phyloP scores from a whole-genome alignment of 2,888 invertebrate genomes.

The Agonopterix arenella region DNA sequence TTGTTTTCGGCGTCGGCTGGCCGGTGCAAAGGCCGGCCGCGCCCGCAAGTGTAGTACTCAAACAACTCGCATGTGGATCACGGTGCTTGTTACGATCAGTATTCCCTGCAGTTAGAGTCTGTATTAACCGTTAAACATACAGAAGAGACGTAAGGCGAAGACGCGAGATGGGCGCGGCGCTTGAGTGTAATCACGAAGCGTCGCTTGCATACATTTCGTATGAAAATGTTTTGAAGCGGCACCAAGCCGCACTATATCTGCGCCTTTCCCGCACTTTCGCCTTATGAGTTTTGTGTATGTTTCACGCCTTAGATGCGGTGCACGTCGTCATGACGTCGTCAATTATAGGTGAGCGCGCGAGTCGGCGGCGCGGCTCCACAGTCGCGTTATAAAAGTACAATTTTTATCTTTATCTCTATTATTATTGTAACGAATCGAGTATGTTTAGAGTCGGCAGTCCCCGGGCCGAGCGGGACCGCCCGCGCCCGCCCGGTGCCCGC shows the following conservation, averaged over 20 bases:
- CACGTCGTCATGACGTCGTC: no score
- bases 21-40: slow-evolving; percentile 17
- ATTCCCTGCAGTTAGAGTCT: background rate
- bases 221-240: no score
- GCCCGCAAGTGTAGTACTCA: slow-evolving; percentile 33
- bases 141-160: no score
- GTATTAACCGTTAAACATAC: background rate
- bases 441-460: slow-evolving; percentile 1
- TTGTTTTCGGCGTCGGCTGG: slow-evolving; percentile 26
- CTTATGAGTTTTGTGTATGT: no score
- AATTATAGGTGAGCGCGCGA: no score
- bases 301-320: no score
- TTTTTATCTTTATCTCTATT: slow-evolving; percentile 41
- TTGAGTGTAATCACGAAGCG: no score
- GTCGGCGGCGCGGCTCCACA: background rate
- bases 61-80: slow-evolving; percentile 51
- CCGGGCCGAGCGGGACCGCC: background rate
- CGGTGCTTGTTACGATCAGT: slow-evolving; percentile 39
- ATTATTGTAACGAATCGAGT: slow-evolving; percentile 24
- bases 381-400: slow-evolving; percentile 42
- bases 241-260: no score
- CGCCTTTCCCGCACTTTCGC: no score
- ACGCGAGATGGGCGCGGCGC: no score
- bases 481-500: no score
- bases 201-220: no score